Evolutionary conservation across 2,797 vertebrate species (phyloP).

Genomic region (Pogonophryne albipinna): DNA sequence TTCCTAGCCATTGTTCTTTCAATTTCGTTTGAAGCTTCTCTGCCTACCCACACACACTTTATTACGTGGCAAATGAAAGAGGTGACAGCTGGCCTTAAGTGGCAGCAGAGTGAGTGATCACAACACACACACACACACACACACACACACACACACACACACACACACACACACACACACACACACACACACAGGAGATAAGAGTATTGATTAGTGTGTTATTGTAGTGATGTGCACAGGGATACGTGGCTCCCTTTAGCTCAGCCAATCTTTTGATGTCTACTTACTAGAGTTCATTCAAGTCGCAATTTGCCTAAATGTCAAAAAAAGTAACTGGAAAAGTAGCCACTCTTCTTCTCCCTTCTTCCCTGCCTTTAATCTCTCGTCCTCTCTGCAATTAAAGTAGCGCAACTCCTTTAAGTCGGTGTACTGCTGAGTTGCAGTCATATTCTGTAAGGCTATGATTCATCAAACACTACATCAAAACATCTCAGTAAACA

Average conservation of each 20-base stretch:
- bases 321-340: background rate
- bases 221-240: conserved; percentile 10
- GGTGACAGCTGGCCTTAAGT: conserved; percentile 58
- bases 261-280: background rate
- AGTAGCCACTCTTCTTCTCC: background rate
- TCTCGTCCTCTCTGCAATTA: background rate
- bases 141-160: conserved; percentile 32
- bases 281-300: conserved; percentile 6
- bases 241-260: conserved; percentile 15
- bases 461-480: background rate
- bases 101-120: conserved; percentile 58
- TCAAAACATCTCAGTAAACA: background rate
- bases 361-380: background rate
- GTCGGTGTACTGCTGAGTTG: background rate
- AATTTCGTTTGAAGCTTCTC: conserved; percentile 20
- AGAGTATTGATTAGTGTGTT: conserved; percentile 52
- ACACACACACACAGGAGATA: conserved; percentile 39
- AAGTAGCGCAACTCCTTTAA: background rate
- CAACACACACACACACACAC: conserved; percentile 31
- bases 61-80: conserved; percentile 47
- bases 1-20: background rate
- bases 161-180: conserved; percentile 26
- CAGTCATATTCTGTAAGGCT: background rate
- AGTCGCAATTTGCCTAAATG: background rate
- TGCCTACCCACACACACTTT: conserved; percentile 11